phyloP scores from a whole-genome alignment of 2,888 invertebrate species.

The Tipula helvola region DNA sequence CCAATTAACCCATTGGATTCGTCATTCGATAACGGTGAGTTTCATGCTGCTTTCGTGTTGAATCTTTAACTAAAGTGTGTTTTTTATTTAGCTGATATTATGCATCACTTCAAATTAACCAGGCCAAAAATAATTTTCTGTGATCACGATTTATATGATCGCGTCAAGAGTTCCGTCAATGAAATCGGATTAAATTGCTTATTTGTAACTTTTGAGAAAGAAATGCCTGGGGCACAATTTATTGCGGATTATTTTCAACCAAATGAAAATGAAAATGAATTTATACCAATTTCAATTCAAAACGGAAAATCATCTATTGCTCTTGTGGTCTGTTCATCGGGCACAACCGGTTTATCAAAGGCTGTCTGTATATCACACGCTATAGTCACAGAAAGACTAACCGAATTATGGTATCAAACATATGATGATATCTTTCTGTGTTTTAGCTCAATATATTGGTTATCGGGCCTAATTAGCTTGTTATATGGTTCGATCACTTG shows the following conservation, averaged over 20 bases:
- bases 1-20: too few relatives aligned
- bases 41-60: too few relatives aligned
- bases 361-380: not conserved
- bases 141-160: not conserved
- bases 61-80: too few relatives aligned
- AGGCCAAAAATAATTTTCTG: not conserved
- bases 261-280: too few relatives aligned
- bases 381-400: not conserved
- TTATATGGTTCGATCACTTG: not conserved
- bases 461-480: not conserved
- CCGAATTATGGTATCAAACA: not conserved
- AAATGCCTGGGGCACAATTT: too few relatives aligned
- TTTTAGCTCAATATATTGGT: not conserved
- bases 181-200: not conserved
- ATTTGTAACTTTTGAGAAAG: too few relatives aligned
- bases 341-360: not conserved
- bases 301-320: not conserved
- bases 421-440: not conserved
- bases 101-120: not conserved
- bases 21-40: too few relatives aligned
- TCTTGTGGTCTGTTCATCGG: not conserved
- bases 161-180: not conserved
- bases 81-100: not conserved
- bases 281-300: too few relatives aligned
- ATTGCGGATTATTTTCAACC: too few relatives aligned